Evolutionary conservation across 2,888 invertebrate genomes (phyloP).

Genomic region (Metalampra italica): DNA sequence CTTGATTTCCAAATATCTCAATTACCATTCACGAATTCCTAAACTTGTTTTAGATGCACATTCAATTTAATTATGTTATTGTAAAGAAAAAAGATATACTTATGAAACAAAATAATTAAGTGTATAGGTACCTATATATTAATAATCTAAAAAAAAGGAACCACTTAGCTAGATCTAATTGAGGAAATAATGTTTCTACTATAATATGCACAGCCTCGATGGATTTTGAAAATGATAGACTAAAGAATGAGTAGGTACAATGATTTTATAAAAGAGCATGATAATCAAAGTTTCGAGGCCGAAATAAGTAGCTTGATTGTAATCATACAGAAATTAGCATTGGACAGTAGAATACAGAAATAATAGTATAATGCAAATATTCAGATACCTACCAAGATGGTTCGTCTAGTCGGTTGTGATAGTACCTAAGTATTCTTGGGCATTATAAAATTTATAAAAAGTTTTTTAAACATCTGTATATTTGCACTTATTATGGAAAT

Average conservation of each 20-base stretch:
- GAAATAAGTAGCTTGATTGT: slow-evolving; percentile 16
- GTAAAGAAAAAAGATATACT: slow-evolving; percentile 2
- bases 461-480: slow-evolving; percentile 20
- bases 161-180: slow-evolving; percentile 45
- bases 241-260: slow-evolving; percentile 12
- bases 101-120: not conserved
- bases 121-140: too few relatives aligned
- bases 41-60: slow-evolving; percentile 12
- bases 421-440: not conserved
- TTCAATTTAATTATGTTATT: too few relatives aligned
- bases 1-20: too few relatives aligned
- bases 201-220: slow-evolving; percentile 17
- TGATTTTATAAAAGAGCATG: slow-evolving; percentile 14
- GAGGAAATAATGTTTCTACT: slow-evolving; percentile 40
- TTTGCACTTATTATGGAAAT: slow-evolving; percentile 25
- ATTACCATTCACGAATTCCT: too few relatives aligned
- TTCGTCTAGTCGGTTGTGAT: not conserved
- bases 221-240: slow-evolving; percentile 16
- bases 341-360: slow-evolving; percentile 11
- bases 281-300: slow-evolving; percentile 20
- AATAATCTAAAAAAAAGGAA: slow-evolving; percentile 12
- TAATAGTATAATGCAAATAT: slow-evolving; percentile 24
- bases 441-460: not conserved
- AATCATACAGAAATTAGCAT: slow-evolving; percentile 18
- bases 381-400: too few relatives aligned